Evolutionary conservation across 92 coral and sea anemone species (phyloP).

Genomic region (Parazoanthus swiftii): DNA sequence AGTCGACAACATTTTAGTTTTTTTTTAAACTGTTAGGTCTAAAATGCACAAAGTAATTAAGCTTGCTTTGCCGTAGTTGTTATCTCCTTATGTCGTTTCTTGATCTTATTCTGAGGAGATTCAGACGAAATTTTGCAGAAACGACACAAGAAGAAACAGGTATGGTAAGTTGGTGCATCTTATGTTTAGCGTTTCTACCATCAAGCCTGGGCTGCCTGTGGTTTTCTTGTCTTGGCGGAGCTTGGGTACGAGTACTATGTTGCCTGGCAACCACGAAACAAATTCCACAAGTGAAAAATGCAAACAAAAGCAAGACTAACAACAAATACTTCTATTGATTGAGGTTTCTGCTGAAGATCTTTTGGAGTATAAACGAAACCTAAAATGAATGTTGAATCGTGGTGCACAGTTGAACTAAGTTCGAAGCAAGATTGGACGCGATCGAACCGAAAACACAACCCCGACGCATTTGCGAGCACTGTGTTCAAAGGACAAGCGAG

Average conservation of each 20-base stretch:
- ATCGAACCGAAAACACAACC: conserved; percentile 89
- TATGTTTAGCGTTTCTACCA: too few species aligned
- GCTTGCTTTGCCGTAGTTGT: too few species aligned
- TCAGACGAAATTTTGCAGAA: too few species aligned
- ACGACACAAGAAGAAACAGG: too few species aligned
- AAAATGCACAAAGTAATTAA: too few species aligned
- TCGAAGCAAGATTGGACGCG: conserved; percentile 96
- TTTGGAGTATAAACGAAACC: background rate
- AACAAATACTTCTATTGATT: background rate
- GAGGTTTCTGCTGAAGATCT: background rate
- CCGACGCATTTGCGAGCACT: conserved; percentile 79
- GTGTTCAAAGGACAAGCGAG: conserved; percentile 85
- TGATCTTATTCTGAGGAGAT: too few species aligned
- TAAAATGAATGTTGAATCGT: conserved; percentile 94
- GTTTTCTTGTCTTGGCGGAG: background rate
- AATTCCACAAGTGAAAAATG: background rate
- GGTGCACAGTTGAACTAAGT: conserved; percentile 93
- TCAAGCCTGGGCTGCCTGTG: too few species aligned
- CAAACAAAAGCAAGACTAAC: background rate
- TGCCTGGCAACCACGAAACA: conserved; percentile 13
- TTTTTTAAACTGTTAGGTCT: too few species aligned
- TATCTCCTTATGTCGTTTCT: too few species aligned
- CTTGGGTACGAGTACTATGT: conserved; percentile 21
- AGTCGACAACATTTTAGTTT: too few species aligned
- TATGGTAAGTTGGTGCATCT: too few species aligned